These are phyloP conservation scores for Chloropsis hardwickii DNA, from an alignment of 2,113 vertebrate genomes.

Conservation along the genomic window DNA sequence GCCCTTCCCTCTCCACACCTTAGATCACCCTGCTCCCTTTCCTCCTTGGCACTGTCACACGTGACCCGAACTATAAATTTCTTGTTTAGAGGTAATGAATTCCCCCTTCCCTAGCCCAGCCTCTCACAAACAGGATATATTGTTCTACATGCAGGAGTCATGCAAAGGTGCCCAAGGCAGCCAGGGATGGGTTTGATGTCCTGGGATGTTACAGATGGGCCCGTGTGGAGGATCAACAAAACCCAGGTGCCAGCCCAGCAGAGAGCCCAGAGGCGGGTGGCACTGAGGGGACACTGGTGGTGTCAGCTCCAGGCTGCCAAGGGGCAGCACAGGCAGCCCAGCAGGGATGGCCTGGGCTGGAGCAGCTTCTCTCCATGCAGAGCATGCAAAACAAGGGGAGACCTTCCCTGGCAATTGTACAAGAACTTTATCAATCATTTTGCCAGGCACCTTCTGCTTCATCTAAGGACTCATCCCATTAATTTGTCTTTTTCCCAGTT, in stretches of 20 bases:
- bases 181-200: not conserved
- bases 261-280: not conserved
- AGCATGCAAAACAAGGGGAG: not conserved
- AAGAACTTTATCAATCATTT: not conserved
- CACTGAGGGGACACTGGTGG: not conserved
- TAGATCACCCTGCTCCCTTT: not conserved
- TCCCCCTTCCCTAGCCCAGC: not conserved
- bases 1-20: not conserved
- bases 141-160: not conserved
- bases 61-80: not conserved
- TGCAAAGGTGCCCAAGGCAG: not conserved
- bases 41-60: not conserved
- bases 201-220: not conserved
- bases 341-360: not conserved
- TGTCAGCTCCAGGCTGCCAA: not conserved
- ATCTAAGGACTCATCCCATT: not conserved
- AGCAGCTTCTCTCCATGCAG: not conserved
- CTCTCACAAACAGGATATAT: not conserved
- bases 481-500: not conserved
- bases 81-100: not conserved
- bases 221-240: not conserved
- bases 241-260: not conserved
- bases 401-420: no score
- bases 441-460: not conserved
- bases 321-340: not conserved